Conservation (phyloP, 2,797 vertebrate species). For the Neostethus bicornis region DNA sequence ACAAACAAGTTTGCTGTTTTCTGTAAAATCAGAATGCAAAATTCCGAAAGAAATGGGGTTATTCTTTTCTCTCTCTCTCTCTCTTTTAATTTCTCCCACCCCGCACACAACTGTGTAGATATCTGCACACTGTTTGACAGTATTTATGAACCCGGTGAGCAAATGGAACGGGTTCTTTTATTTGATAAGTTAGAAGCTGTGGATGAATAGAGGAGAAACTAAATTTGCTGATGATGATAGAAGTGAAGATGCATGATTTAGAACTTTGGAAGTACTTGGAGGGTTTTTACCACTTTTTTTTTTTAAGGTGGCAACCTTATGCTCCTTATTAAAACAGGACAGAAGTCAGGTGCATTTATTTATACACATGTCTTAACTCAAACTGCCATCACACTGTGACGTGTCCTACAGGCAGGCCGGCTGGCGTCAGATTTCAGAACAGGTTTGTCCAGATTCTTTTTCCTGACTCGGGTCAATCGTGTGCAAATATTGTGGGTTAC, state of each 20-base stretch:
- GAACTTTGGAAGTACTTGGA: no score
- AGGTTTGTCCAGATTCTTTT: background rate
- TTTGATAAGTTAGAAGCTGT: background rate
- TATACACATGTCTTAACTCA: conserved; percentile 68
- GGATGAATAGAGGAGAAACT: conserved; percentile 3
- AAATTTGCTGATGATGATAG: conserved; percentile 20
- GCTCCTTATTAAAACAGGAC: conserved; percentile 13
- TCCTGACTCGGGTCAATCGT: background rate
- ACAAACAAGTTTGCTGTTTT: conserved; percentile 25
- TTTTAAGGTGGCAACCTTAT: no score
- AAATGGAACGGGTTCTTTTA: no score
- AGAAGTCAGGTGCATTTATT: conserved; percentile 33
- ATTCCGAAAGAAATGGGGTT: conserved; percentile 5
- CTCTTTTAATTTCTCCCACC: no score
- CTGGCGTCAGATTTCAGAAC: background rate
- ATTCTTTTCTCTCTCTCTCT: conserved; percentile 26
- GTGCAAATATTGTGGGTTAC: background rate
- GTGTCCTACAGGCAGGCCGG: conserved; percentile 29
- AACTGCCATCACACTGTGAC: conserved; percentile 77
- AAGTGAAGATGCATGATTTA: no score
- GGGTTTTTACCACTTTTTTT: conserved; percentile 10
- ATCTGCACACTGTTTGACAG: conserved; percentile 50
- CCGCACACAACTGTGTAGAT: conserved; percentile 42
- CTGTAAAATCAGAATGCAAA: conserved; percentile 30
- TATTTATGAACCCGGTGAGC: conserved; percentile 51